A percentile compares a stretch with the other conserved stretches of the same genome.
phyloP scores from a whole-genome alignment of 1,140 invertebrate species.

The Forficula auricularia region DNA sequence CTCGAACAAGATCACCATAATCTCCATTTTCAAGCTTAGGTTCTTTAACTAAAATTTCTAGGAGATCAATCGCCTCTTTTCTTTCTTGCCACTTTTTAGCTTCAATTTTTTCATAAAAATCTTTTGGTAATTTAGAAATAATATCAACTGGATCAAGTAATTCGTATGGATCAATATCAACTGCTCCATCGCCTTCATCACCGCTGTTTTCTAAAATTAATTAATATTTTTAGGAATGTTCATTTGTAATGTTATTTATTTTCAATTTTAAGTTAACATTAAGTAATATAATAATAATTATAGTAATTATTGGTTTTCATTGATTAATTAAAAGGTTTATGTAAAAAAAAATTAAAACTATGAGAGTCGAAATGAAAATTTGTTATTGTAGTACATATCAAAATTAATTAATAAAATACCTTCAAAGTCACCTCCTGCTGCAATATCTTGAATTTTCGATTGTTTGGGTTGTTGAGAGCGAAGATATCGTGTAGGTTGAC shows the following conservation, averaged over 20 bases:
- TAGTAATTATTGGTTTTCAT: conserved; percentile 2
- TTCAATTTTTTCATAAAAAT: conserved; percentile 90
- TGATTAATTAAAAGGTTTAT: no score
- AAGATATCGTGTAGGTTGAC: conserved; percentile 58
- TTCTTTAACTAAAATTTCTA: conserved; percentile 58
- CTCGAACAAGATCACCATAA: conserved; percentile 74
- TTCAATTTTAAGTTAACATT: conserved; percentile 6
- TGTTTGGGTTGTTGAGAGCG: conserved; percentile 76
- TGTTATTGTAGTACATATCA: no score
- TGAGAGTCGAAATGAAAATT: no score
- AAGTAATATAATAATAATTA: not conserved
- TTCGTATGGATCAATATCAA: conserved; percentile 78
- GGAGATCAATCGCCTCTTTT: conserved; percentile 70
- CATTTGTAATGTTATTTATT: not conserved
- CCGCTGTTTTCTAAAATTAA: conserved; percentile 21
- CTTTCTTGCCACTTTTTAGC: conserved; percentile 96
- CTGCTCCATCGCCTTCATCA: conserved; percentile 37
- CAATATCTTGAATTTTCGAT: conserved; percentile 35
- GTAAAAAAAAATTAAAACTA: no score
- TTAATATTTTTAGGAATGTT: conserved; percentile 3
- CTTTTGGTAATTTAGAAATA: conserved; percentile 77
- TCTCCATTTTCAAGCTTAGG: conserved; percentile 82
- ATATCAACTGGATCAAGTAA: conserved; percentile 84
- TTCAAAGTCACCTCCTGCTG: conserved; percentile 25
- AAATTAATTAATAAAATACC: conserved; percentile 16